These are phyloP conservation scores for Plagodis dolabraria DNA, from an alignment of 2,888 invertebrate genomes.

Conservation along the genomic window DNA sequence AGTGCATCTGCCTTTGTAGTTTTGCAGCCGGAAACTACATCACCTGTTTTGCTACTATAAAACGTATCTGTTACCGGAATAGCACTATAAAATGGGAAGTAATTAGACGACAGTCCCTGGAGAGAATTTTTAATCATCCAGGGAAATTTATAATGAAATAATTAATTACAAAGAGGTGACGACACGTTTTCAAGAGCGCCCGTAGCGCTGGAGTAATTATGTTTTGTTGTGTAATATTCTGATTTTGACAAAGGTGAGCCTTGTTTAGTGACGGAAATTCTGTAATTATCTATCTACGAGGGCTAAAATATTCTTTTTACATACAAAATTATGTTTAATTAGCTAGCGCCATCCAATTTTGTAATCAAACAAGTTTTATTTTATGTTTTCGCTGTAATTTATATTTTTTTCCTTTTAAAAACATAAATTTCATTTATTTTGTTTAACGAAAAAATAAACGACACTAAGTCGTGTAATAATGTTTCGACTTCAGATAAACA, in stretches of 20 bases:
- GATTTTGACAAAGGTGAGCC: conserved; percentile 29
- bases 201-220: conserved; percentile 39
- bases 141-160: conserved; percentile 56
- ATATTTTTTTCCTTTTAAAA: no score
- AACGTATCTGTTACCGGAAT: conserved; percentile 13
- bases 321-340: no score
- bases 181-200: conserved; percentile 40
- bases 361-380: no score
- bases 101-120: conserved; percentile 49
- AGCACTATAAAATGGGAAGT: conserved; percentile 23
- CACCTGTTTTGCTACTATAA: no score
- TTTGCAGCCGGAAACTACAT: no score
- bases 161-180: conserved; percentile 58
- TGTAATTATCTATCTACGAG: conserved; percentile 11
- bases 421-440: no score
- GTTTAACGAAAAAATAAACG: no score
- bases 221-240: conserved; percentile 42
- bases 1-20: no score
- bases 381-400: no score
- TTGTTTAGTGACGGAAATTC: conserved; percentile 7
- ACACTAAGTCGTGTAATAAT: no score
- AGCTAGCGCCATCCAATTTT: no score
- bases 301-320: not conserved
- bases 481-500: no score
- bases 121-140: conserved; percentile 57